A percentile compares a stretch with the other conserved stretches of the same genome.
Evolutionary conservation across 2,797 vertebrate species (phyloP).

Genomic region (Eutrigla gurnardus): DNA sequence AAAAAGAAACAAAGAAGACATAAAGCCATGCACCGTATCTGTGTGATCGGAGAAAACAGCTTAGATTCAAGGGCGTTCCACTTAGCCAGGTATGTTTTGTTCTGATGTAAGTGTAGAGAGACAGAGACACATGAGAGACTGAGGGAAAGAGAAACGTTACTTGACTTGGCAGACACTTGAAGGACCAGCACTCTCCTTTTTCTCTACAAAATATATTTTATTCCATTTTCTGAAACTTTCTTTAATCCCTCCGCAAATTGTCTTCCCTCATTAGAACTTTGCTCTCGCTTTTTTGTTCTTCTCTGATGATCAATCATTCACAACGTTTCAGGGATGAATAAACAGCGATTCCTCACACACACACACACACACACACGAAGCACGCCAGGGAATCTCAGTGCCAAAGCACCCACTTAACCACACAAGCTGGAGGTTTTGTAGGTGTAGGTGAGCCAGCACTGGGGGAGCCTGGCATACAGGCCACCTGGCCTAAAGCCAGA

Average conservation of each 20-base stretch:
- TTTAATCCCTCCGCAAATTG: constrained; percentile 22
- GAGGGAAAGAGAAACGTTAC: background rate
- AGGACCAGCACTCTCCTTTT: constrained; percentile 16
- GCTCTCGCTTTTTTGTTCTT: constrained; percentile 6
- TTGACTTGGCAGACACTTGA: constrained; percentile 30
- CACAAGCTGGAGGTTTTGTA: constrained; percentile 22
- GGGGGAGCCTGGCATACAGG: constrained; percentile 18
- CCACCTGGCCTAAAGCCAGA: constrained; percentile 7
- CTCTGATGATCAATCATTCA: constrained; percentile 14
- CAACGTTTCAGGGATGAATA: constrained; percentile 21
- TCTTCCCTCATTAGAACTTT: constrained; percentile 18
- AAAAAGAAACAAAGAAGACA: constrained; percentile 22
- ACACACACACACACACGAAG: background rate
- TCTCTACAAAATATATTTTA: constrained; percentile 6
- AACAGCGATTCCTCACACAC: constrained; percentile 15
- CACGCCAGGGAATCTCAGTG: background rate
- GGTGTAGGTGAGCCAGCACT: constrained; percentile 2
- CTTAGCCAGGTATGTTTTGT: constrained; percentile 38
- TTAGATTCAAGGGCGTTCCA: constrained; percentile 46
- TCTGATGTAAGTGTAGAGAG: constrained; percentile 21
- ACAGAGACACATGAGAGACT: constrained; percentile 6
- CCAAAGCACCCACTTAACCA: constrained; percentile 26
- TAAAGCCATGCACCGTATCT: constrained; percentile 23
- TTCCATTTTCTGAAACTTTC: constrained; percentile 23
- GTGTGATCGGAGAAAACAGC: constrained; percentile 31